These are phyloP conservation scores for Perithous albicinctus DNA, from an alignment of 2,888 invertebrate genomes.

Conservation along the genomic window DNA sequence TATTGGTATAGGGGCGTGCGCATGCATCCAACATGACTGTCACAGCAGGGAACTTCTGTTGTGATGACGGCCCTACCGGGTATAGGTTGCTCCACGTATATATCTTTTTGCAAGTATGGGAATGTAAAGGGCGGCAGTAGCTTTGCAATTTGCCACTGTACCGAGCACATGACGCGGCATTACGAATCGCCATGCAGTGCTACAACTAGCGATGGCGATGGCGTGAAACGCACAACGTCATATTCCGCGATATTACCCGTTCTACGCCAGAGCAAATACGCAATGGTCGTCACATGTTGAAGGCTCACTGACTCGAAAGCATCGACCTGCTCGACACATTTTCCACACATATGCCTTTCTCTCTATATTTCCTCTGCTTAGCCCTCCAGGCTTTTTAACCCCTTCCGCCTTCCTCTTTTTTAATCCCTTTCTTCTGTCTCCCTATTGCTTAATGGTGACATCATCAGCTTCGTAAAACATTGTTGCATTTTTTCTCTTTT, in stretches of 20 bases:
- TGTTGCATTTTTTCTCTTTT: not conserved
- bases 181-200: slow-evolving; percentile 42
- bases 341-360: slow-evolving; percentile 21
- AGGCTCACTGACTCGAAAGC: slow-evolving; percentile 46
- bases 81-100: slow-evolving; percentile 4
- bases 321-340: slow-evolving; percentile 46
- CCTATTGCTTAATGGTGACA: slow-evolving; percentile 20
- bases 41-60: slow-evolving; percentile 19
- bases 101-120: not conserved
- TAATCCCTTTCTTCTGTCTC: slow-evolving; percentile 3
- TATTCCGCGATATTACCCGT: slow-evolving; percentile 43
- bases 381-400: slow-evolving; percentile 13
- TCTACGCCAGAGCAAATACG: slow-evolving; percentile 30
- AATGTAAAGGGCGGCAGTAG: slow-evolving; percentile 13
- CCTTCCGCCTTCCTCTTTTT: not conserved
- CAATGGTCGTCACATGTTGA: slow-evolving; percentile 36
- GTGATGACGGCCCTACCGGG: slow-evolving; percentile 28
- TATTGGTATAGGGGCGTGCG: slow-evolving; percentile 16
- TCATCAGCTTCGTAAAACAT: not conserved
- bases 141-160: slow-evolving; percentile 65
- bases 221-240: slow-evolving; percentile 17
- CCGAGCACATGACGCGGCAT: slow-evolving; percentile 48
- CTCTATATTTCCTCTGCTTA: slow-evolving; percentile 5
- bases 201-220: slow-evolving; percentile 27
- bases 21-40: slow-evolving; percentile 44